These are phyloP conservation scores for Heteropelma amictum DNA, from an alignment of 2,888 invertebrate genomes.

Conservation along the genomic window DNA sequence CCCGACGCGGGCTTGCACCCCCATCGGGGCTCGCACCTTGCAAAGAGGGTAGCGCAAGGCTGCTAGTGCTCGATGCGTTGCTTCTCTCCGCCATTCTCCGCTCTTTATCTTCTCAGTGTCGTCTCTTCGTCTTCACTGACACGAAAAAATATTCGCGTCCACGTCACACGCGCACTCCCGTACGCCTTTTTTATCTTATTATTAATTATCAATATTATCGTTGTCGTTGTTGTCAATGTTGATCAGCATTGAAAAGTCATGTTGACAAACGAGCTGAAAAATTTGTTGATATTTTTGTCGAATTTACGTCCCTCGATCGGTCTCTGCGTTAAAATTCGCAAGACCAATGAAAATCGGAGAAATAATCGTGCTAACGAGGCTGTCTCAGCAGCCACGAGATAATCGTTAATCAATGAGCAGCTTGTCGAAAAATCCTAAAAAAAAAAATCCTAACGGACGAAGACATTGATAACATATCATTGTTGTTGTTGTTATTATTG, in stretches of 20 bases:
- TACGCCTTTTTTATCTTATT: background rate
- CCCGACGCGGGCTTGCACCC: constrained; percentile 80
- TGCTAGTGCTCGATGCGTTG: constrained; percentile 72
- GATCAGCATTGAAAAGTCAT: background rate
- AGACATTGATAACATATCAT: too few species aligned
- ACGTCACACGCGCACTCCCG: constrained; percentile 22
- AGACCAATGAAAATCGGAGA: too few species aligned
- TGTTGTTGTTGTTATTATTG: too few species aligned
- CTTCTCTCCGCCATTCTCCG: constrained; percentile 72
- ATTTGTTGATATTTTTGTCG: too few species aligned
- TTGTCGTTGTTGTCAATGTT: background rate
- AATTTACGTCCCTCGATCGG: too few species aligned
- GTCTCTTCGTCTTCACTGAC: background rate
- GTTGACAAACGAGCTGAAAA: background rate
- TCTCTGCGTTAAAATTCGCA: too few species aligned
- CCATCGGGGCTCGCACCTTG: constrained; percentile 74
- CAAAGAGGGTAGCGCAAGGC: constrained; percentile 71
- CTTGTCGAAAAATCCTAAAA: too few species aligned
- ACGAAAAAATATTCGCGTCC: constrained; percentile 7
- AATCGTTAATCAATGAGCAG: too few species aligned
- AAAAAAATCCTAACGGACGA: too few species aligned
- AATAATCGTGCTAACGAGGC: too few species aligned
- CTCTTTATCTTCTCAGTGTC: background rate
- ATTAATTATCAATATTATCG: background rate
- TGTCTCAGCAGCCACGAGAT: too few species aligned